These are phyloP conservation scores for Nipponacmea schrenckii DNA, from an alignment of 2,888 invertebrate genomes.

Conservation along the genomic window DNA sequence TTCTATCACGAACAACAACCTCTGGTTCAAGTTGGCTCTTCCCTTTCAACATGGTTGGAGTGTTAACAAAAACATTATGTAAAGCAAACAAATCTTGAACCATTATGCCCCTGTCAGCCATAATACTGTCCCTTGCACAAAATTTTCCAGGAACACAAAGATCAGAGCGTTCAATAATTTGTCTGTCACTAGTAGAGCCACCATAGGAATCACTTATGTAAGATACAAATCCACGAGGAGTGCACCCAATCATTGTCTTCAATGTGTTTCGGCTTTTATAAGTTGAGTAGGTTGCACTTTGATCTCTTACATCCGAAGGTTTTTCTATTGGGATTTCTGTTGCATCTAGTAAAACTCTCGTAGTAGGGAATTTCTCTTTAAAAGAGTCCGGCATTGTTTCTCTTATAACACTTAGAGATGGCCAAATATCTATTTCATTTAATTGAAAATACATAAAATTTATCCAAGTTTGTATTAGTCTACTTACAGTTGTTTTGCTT, in stretches of 20 bases:
- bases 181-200: slow-evolving; percentile 36
- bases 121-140: slow-evolving; percentile 25
- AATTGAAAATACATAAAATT: too few species aligned
- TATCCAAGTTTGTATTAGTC: too few species aligned
- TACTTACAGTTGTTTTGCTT: too few species aligned
- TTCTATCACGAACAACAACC: slow-evolving; percentile 28
- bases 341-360: too few species aligned
- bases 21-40: slow-evolving; percentile 29
- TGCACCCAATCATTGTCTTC: too few species aligned
- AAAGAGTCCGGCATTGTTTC: too few species aligned
- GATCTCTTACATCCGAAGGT: slow-evolving; percentile 12
- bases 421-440: too few species aligned
- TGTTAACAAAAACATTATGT: slow-evolving; percentile 34
- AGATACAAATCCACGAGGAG: slow-evolving; percentile 18
- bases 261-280: slow-evolving; percentile 23
- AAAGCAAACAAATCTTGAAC: slow-evolving; percentile 38
- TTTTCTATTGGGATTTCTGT: slow-evolving; percentile 23
- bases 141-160: slow-evolving; percentile 30
- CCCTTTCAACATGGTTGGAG: too few species aligned
- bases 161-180: slow-evolving; percentile 30
- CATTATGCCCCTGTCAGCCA: slow-evolving; percentile 32
- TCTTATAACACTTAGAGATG: too few species aligned
- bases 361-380: slow-evolving; percentile 19
- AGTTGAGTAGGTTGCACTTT: slow-evolving; percentile 14
- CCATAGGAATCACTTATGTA: slow-evolving; percentile 24